Conservation (phyloP, 1,140 invertebrate species). For the Leptinotarsa undecemlineata region DNA sequence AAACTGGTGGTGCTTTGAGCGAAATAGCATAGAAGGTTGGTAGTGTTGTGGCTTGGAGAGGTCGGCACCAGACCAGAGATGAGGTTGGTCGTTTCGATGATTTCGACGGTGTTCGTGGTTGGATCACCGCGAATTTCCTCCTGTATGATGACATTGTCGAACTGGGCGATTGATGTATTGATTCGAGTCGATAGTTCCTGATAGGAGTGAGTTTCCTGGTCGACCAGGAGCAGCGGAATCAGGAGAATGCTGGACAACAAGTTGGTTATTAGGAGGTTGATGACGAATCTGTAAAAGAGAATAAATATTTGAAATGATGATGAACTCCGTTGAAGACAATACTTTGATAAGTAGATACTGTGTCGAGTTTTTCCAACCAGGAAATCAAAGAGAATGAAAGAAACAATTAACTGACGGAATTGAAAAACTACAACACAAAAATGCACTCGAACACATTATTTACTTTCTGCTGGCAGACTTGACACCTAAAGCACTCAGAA, state of each 20-base stretch:
- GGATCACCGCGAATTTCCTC: conserved; percentile 31
- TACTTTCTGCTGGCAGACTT: too few species aligned
- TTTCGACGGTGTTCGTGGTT: not conserved
- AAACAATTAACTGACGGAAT: too few species aligned
- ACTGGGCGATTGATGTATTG: conserved; percentile 23
- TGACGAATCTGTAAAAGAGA: conserved; percentile 65
- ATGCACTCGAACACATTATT: too few species aligned
- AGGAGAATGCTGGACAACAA: conserved; percentile 65
- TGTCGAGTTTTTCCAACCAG: too few species aligned
- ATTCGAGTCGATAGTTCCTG: not conserved
- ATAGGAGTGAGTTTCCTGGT: conserved; percentile 46
- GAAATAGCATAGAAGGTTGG: conserved; percentile 54
- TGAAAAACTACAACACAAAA: too few species aligned
- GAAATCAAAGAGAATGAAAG: too few species aligned
- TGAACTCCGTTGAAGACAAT: too few species aligned
- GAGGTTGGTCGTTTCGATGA: not conserved
- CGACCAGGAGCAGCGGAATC: conserved; percentile 63
- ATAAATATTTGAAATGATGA: not conserved
- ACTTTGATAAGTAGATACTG: too few species aligned
- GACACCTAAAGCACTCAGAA: too few species aligned
- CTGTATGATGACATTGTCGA: conserved; percentile 25
- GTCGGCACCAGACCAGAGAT: not conserved
- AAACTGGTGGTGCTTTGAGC: conserved; percentile 61
- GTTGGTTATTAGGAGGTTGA: conserved; percentile 70
- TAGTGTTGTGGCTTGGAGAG: not conserved